Evolutionary conservation across 2,797 vertebrate genomes (phyloP).

Genomic region (Aulostomus chinensis): DNA sequence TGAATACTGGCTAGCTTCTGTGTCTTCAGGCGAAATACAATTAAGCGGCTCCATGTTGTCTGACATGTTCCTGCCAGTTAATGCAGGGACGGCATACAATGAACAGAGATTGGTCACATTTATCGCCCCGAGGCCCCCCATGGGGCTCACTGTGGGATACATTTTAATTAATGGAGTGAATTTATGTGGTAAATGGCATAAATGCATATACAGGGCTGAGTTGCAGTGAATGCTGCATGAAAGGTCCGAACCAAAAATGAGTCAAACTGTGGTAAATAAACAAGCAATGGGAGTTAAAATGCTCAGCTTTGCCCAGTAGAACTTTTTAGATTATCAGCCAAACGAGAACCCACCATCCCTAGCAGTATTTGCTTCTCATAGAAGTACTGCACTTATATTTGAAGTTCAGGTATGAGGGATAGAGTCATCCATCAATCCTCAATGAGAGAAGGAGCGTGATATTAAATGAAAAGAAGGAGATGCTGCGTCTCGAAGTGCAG

Average conservation of each 20-base stretch:
- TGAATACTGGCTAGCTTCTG: background rate
- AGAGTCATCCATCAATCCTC: too few relatives aligned
- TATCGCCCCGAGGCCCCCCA: background rate
- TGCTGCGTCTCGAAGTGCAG: constrained; percentile 50
- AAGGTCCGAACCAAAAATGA: too few relatives aligned
- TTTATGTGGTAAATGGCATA: background rate
- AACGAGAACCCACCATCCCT: too few relatives aligned
- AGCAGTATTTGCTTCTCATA: too few relatives aligned
- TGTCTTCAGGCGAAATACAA: background rate
- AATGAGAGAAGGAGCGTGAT: constrained; percentile 26
- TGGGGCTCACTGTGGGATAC: background rate
- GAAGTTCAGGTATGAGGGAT: constrained; percentile 5
- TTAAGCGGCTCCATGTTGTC: background rate
- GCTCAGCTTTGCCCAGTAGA: too few relatives aligned
- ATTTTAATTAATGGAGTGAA: background rate
- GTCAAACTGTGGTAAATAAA: too few relatives aligned
- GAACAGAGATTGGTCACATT: background rate
- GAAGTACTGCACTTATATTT: too few relatives aligned
- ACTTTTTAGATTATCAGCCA: too few relatives aligned
- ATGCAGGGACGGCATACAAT: background rate
- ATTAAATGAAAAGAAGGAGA: background rate
- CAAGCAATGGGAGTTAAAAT: too few relatives aligned
- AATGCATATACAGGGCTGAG: too few relatives aligned
- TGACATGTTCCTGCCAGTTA: background rate
- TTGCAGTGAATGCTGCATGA: too few relatives aligned